Evolutionary conservation across 2,797 vertebrate species (phyloP).

Genomic region (Tragopan temminckii): DNA sequence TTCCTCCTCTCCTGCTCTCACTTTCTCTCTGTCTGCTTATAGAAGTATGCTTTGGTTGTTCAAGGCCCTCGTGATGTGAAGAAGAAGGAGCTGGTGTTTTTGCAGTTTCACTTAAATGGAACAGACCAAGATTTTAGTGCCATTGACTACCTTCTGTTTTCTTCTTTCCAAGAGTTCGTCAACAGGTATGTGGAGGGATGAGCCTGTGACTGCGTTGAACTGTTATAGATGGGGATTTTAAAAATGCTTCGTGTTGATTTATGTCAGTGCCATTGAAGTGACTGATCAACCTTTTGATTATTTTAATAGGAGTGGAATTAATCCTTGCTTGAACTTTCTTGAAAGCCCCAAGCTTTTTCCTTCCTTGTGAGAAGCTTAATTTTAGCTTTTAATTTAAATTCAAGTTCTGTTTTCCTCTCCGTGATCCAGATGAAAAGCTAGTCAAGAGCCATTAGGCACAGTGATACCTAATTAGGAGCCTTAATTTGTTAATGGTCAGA

Average conservation of each 20-base stretch:
- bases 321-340: background rate
- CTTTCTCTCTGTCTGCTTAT: slow-evolving; percentile 12
- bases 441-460: background rate
- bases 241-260: background rate
- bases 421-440: background rate
- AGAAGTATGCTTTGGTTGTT: slow-evolving; percentile 92
- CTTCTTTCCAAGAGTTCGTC: slow-evolving; percentile 88
- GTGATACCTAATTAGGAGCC: background rate
- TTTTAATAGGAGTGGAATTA: background rate
- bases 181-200: slow-evolving; percentile 83
- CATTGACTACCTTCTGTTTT: slow-evolving; percentile 96
- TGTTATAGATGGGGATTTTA: background rate
- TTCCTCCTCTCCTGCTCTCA: background rate
- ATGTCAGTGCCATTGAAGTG: background rate
- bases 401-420: background rate
- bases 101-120: slow-evolving; percentile 94
- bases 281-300: background rate
- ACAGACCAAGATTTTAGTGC: slow-evolving; percentile 95
- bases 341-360: background rate
- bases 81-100: slow-evolving; percentile 92
- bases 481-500: background rate
- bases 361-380: background rate
- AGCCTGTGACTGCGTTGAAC: background rate
- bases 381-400: slow-evolving; percentile 3
- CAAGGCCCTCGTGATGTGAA: slow-evolving; percentile 92